Evolutionary conservation across 2,797 vertebrate species (phyloP).

Genomic region (Protosalanx chinensis): DNA sequence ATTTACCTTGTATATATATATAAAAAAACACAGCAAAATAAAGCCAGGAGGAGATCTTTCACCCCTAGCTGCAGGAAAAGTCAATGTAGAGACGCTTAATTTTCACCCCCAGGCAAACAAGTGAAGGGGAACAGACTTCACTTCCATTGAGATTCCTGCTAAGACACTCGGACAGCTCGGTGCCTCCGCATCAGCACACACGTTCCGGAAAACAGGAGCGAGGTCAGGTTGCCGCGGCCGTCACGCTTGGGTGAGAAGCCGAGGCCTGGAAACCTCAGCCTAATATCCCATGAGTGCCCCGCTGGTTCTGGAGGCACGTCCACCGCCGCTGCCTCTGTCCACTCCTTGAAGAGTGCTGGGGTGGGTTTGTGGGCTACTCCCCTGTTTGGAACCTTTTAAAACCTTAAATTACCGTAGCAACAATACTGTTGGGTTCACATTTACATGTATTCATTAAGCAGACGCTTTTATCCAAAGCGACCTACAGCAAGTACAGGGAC

Average conservation of each 20-base stretch:
- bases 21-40: conserved; percentile 46
- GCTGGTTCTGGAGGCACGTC: conserved; percentile 43
- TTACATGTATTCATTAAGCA: too few species aligned
- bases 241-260: conserved; percentile 60
- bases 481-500: too few species aligned
- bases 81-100: conserved; percentile 57
- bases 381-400: background rate
- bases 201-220: conserved; percentile 47
- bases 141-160: conserved; percentile 61
- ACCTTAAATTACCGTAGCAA: background rate
- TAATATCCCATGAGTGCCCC: conserved; percentile 69
- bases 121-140: conserved; percentile 64
- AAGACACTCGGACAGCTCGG: conserved; percentile 58
- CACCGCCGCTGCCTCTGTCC: conserved; percentile 28
- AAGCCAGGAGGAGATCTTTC: conserved; percentile 33
- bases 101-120: conserved; percentile 56
- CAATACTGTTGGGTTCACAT: background rate
- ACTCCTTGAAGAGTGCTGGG: conserved; percentile 24
- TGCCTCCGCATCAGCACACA: conserved; percentile 49
- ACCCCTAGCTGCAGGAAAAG: conserved; percentile 40
- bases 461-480: too few species aligned
- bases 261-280: conserved; percentile 46
- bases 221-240: conserved; percentile 56
- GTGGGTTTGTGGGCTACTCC: background rate
- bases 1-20: background rate